Percentiles rank a stretch among this genome's conserved stretches.
Evolutionary conservation across 2,888 invertebrate species (phyloP).

Genomic region (Cheilosia pagana): DNA sequence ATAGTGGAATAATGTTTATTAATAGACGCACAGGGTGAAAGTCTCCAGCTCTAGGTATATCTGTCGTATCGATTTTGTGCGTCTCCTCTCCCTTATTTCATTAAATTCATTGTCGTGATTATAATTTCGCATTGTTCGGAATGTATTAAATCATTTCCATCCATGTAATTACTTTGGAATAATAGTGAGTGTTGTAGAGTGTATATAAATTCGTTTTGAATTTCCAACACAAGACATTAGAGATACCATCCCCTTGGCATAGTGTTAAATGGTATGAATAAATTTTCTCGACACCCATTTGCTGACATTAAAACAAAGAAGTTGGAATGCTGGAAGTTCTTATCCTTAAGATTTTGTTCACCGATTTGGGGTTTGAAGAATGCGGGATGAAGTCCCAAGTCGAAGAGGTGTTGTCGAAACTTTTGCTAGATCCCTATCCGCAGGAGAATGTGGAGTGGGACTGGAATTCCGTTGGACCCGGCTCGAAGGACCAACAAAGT

Average conservation of each 20-base stretch:
- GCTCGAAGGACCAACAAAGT: conserved; percentile 15
- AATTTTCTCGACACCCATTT: conserved; percentile 52
- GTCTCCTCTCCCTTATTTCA: conserved; percentile 16
- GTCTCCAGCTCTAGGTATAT: background rate
- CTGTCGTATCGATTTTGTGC: conserved; percentile 47
- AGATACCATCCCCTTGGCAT: conserved; percentile 1
- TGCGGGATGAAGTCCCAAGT: conserved; percentile 1
- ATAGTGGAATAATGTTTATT: conserved; percentile 63
- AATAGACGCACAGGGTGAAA: conserved; percentile 29
- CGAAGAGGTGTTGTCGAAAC: conserved; percentile 19
- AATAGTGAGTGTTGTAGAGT: conserved; percentile 27
- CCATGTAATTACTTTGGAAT: conserved; percentile 50
- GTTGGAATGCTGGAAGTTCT: conserved; percentile 10
- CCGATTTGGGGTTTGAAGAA: conserved; percentile 19
- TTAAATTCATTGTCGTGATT: conserved; percentile 56
- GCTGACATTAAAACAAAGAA: conserved; percentile 30
- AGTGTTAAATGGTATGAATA: conserved; percentile 61
- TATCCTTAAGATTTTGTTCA: conserved; percentile 14
- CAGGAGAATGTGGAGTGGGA: background rate
- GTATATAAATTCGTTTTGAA: conserved; percentile 30
- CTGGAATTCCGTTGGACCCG: background rate
- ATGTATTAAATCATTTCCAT: conserved; percentile 59
- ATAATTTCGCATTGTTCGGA: conserved; percentile 52
- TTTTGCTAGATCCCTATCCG: conserved; percentile 14
- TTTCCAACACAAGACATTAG: conserved; percentile 7